These are phyloP conservation scores for Caenorhabditis briggsae DNA, from an alignment of 1,140 invertebrate species.

Conservation along the genomic window DNA sequence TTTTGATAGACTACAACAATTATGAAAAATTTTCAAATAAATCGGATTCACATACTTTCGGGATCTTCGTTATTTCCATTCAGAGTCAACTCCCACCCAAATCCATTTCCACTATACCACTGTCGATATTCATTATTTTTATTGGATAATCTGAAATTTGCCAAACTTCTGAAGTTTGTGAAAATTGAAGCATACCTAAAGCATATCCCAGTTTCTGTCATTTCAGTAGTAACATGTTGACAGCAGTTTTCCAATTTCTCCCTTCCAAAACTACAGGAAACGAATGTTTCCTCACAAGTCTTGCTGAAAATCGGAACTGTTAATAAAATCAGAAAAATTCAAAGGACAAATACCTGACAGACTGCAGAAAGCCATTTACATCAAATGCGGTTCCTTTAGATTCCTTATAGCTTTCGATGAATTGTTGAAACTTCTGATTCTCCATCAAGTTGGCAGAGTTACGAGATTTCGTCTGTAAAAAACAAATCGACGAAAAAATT, in stretches of 20 bases:
- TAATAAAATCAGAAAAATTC: neutral
- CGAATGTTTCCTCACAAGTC: conserved; percentile 48
- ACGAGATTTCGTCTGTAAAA: neutral
- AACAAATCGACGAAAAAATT: no score
- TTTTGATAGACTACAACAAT: neutral
- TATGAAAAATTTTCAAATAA: neutral
- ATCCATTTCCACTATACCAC: conserved; percentile 62
- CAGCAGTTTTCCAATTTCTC: conserved; percentile 55
- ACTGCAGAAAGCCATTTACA: conserved; percentile 42
- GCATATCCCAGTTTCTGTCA: conserved; percentile 62
- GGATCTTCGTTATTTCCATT: conserved; percentile 35
- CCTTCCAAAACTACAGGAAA: conserved; percentile 57
- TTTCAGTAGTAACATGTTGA: conserved; percentile 13
- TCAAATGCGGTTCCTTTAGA: neutral
- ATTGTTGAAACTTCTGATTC: conserved; percentile 28
- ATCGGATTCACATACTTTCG: neutral
- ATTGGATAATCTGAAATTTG: conserved; percentile 17
- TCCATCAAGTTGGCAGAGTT: neutral
- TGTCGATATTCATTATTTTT: conserved; percentile 39
- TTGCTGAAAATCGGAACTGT: neutral
- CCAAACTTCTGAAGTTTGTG: no score
- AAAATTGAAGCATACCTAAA: neutral
- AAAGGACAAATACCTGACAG: conserved; percentile 11
- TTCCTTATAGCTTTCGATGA: neutral
- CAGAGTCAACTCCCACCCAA: conserved; percentile 57